phyloP scores from a whole-genome alignment of 2,888 invertebrate genomes.

The Leptopilina myrica region DNA sequence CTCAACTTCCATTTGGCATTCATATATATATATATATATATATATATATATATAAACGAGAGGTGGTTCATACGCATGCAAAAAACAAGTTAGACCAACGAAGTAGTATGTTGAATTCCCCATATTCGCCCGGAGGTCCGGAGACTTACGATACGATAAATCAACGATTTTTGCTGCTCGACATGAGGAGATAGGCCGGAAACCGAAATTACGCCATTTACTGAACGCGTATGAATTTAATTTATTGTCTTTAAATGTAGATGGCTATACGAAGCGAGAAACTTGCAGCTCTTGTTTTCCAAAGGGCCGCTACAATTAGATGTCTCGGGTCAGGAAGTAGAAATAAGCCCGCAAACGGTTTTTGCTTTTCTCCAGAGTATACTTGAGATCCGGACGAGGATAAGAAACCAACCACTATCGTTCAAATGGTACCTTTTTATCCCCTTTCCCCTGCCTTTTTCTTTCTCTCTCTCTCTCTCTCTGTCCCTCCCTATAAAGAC shows the following conservation, averaged over 20 bases:
- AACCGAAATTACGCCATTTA: constrained; percentile 67
- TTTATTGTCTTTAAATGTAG: constrained; percentile 65
- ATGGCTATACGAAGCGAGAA: constrained; percentile 49
- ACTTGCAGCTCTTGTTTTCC: constrained; percentile 51
- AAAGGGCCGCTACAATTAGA: constrained; percentile 59
- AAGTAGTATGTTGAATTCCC: not conserved
- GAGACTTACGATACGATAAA: constrained; percentile 61
- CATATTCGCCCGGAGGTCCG: constrained; percentile 13
- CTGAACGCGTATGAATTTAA: constrained; percentile 55
- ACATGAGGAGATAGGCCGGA: constrained; percentile 56
- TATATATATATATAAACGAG: no score
- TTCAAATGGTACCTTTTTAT: constrained; percentile 31
- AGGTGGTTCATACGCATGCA: constrained; percentile 14
- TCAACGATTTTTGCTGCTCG: constrained; percentile 59
- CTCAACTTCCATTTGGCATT: constrained; percentile 24
- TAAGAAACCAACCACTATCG: constrained; percentile 27
- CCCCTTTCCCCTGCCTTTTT: not conserved
- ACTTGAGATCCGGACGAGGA: constrained; percentile 34
- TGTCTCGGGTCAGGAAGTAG: constrained; percentile 62
- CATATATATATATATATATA: not conserved
- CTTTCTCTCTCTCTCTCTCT: not conserved
- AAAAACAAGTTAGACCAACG: constrained; percentile 13
- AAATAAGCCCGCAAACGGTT: constrained; percentile 51
- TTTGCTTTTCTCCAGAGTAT: constrained; percentile 43
- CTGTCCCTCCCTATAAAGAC: constrained; percentile 22